Conservation (phyloP, 1,140 invertebrate species). For the Monochamus saltuarius region DNA sequence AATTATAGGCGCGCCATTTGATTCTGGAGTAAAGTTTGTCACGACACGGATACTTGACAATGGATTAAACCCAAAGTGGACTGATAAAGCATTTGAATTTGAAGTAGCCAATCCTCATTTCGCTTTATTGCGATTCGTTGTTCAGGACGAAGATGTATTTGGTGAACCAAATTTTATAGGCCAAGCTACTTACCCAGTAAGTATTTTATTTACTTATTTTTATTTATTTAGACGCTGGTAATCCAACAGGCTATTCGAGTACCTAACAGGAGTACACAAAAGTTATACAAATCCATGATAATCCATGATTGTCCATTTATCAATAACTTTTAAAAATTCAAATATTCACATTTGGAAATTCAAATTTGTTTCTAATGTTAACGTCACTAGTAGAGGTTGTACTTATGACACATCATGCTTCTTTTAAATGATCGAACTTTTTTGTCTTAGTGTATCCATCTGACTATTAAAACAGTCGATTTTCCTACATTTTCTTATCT, state of each 20-base stretch:
- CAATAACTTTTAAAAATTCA: too few species aligned
- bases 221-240: neutral
- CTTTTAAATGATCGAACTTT: too few species aligned
- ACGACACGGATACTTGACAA: slow-evolving; percentile 91
- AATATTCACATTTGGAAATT: too few species aligned
- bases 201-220: slow-evolving; percentile 32
- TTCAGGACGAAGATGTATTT: slow-evolving; percentile 98
- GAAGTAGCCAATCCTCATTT: slow-evolving; percentile 86
- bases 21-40: slow-evolving; percentile 77
- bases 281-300: too few species aligned
- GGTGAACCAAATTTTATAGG: slow-evolving; percentile 97
- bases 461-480: too few species aligned
- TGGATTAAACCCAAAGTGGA: slow-evolving; percentile 96
- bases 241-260: too few species aligned
- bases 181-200: slow-evolving; percentile 90
- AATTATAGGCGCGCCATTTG: slow-evolving; percentile 87
- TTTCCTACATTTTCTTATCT: too few species aligned
- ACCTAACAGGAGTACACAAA: too few species aligned
- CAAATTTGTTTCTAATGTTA: too few species aligned
- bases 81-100: slow-evolving; percentile 83
- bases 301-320: slow-evolving; percentile 10
- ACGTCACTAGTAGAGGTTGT: too few species aligned
- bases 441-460: too few species aligned
- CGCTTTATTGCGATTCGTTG: slow-evolving; percentile 87
- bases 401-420: too few species aligned